A percentile compares a stretch with the other conserved stretches of the same genome.
Evolutionary conservation across 2,113 vertebrate species (phyloP).

Genomic region (Xiphias gladius): DNA sequence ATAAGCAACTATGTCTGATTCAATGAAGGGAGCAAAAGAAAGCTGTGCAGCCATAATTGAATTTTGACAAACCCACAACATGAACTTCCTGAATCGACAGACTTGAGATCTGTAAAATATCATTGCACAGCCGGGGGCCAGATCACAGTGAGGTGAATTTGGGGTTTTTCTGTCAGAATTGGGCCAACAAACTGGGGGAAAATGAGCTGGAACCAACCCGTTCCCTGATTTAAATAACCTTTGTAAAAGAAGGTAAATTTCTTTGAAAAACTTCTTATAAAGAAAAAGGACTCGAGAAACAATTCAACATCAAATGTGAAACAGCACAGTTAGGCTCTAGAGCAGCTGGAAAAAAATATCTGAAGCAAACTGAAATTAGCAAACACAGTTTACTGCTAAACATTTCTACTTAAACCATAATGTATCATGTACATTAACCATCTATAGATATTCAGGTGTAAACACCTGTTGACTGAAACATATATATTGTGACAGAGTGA

Average conservation of each 20-base stretch:
- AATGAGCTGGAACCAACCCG: conserved; percentile 79
- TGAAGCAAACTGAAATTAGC: conserved; percentile 20
- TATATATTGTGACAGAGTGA: conserved; percentile 18
- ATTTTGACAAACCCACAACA: neutral
- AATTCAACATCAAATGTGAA: conserved; percentile 65
- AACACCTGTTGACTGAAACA: conserved; percentile 21
- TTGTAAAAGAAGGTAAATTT: conserved; percentile 81
- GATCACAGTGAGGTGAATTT: conserved; percentile 51
- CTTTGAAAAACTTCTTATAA: conserved; percentile 85
- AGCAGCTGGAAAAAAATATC: neutral
- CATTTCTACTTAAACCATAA: conserved; percentile 41
- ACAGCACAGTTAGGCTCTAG: conserved; percentile 17
- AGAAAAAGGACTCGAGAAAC: conserved; percentile 77
- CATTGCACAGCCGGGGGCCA: conserved; percentile 67
- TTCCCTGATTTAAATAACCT: conserved; percentile 82
- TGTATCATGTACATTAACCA: conserved; percentile 37
- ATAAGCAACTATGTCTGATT: conserved; percentile 54
- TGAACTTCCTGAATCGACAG: conserved; percentile 6
- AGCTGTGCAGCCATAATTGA: conserved; percentile 40
- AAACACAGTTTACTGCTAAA: conserved; percentile 36
- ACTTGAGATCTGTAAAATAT: conserved; percentile 67
- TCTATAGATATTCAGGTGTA: conserved; percentile 3
- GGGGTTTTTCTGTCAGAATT: conserved; percentile 60
- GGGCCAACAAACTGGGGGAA: conserved; percentile 61
- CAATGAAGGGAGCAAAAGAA: conserved; percentile 42